A percentile compares a stretch with the other conserved stretches of the same genome.
Evolutionary conservation across 2,797 vertebrate genomes (phyloP).

Genomic region (Erethizon dorsatum): DNA sequence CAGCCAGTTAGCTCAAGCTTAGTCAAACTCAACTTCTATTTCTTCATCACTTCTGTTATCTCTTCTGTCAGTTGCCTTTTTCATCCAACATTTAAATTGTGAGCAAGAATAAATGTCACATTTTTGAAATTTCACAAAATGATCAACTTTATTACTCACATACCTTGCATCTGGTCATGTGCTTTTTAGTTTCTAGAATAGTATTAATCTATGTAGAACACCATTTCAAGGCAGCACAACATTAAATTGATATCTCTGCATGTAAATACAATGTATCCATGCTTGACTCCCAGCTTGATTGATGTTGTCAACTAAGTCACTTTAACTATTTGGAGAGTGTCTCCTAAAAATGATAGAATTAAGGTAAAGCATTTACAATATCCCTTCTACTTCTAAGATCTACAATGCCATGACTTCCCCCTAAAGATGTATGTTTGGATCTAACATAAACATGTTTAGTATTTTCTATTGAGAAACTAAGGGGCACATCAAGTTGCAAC

Average conservation of each 20-base stretch:
- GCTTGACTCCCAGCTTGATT: not conserved
- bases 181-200: not conserved
- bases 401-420: fast-evolving
- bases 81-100: not conserved
- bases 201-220: not conserved
- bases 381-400: not conserved
- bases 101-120: not conserved
- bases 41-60: not conserved
- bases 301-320: not conserved
- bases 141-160: not conserved
- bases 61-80: not conserved
- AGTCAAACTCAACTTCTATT: not conserved
- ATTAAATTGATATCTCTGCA: not conserved
- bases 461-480: not conserved
- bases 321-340: not conserved
- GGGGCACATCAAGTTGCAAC: not conserved
- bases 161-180: not conserved
- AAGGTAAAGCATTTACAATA: not conserved
- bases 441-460: fast-evolving
- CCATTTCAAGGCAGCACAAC: fast-evolving
- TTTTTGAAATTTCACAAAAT: not conserved
- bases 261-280: not conserved
- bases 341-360: not conserved
- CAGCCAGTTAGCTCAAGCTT: not conserved
- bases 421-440: not conserved